Evolutionary conservation across 92 coral and sea anemone genomes (phyloP).

Genomic region (Phenganax stokvisi): DNA sequence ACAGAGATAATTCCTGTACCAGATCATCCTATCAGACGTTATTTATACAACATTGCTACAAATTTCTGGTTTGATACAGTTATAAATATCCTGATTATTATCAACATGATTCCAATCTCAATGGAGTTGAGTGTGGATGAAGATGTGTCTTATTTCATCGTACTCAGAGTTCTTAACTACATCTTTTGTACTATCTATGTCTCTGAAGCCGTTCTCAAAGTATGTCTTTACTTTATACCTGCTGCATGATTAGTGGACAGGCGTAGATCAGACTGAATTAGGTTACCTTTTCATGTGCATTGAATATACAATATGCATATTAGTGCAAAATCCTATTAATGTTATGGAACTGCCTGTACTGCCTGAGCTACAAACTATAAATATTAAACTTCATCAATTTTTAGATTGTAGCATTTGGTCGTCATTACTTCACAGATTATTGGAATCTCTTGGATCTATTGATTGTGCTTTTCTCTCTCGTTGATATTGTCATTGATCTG

Average conservation of each 20-base stretch:
- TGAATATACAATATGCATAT: background rate
- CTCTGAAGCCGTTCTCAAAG: conserved; percentile 76
- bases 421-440: conserved; percentile 79
- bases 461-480: conserved; percentile 70
- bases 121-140: conserved; percentile 79
- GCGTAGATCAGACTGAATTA: too few relatives aligned
- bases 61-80: conserved; percentile 82
- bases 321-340: too few relatives aligned
- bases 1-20: conserved; percentile 69
- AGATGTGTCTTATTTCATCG: conserved; percentile 63
- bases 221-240: background rate
- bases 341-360: too few relatives aligned
- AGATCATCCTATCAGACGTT: conserved; percentile 47
- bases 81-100: conserved; percentile 62
- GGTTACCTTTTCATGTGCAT: too few relatives aligned
- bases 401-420: conserved; percentile 71
- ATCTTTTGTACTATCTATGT: conserved; percentile 67
- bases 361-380: too few relatives aligned
- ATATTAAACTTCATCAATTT: too few relatives aligned
- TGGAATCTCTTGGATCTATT: conserved; percentile 91
- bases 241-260: too few relatives aligned
- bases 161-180: conserved; percentile 66
- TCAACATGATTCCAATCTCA: conserved; percentile 82
- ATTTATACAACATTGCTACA: conserved; percentile 68
- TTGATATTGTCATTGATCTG: conserved; percentile 80